Conservation (phyloP, 2,797 vertebrate genomes). For the Garrulus glandarius region DNA sequence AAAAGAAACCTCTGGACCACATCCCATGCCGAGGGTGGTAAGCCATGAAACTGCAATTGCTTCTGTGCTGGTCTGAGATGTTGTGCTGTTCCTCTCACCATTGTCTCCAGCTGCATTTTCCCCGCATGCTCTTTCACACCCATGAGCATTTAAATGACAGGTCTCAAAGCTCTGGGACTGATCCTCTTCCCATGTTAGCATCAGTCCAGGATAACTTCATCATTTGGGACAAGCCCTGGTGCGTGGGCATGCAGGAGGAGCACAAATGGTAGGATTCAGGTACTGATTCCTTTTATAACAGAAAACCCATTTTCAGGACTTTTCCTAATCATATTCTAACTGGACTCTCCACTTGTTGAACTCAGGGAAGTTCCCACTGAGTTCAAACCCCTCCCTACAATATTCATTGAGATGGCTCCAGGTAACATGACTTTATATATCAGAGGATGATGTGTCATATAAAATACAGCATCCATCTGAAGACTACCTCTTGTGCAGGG, state of each 20-base stretch:
- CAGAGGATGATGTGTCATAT: neutral
- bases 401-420: neutral
- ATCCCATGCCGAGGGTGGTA: neutral
- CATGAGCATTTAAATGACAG: neutral
- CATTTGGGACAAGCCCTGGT: neutral
- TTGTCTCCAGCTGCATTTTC: neutral
- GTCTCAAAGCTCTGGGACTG: neutral
- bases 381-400: neutral
- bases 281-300: neutral
- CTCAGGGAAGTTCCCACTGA: neutral
- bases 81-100: neutral
- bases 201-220: neutral
- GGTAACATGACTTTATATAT: neutral
- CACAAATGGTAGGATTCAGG: neutral
- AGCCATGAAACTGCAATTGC: neutral
- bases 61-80: neutral
- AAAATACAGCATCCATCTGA: neutral
- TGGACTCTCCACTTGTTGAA: neutral
- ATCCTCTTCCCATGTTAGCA: accelerated
- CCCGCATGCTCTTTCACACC: neutral
- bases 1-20: neutral
- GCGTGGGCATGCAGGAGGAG: accelerated
- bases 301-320: neutral
- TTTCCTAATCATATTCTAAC: neutral
- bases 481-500: neutral